Evolutionary conservation across 2,797 vertebrate species (phyloP), one percentile per base, ranked within the genome.

Genomic region (Molossus molossus): DNA sequence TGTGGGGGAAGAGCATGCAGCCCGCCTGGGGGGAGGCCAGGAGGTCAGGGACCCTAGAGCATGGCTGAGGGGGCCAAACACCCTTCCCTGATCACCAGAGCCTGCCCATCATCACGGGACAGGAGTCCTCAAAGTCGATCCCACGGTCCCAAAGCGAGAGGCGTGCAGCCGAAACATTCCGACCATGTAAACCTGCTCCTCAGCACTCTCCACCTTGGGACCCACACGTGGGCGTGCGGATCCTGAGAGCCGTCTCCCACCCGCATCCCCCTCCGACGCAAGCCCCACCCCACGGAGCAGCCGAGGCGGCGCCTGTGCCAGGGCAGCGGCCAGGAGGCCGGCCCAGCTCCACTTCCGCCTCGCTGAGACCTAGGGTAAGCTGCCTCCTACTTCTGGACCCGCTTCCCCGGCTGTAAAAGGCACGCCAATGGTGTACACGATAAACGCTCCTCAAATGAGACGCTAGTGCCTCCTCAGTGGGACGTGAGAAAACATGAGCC

Each of bases 281-380:
- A 0, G 15, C 25, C 70, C 45, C 3, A 10, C 62, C 83, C 37
- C 8, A 3, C 0, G 4, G n/a, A 33, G 48, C 62, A 45, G 40
- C 55, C 29, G 1, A 27, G 57, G 29, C 20, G 15, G 7, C 8
- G n/a, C 6, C 5, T 27, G 5, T 13, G 9, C 57, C 37, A 8
- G 9, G 58, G 21, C 1, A 10, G 9, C 10, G 11, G 64, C 50
- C 73, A 14, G 20, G 15, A 25, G 53, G 40, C 33, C 20, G 1
- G 55, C 97, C 99, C 99, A 1, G 98, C 99, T 55, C 99, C 98
- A 0, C 99, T 98, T 98, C 98, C 99, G 33, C 99, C 99, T 4
- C 99, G 98, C 1, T 99, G 98, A 90, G 98, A 99, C 98, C 99
- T 98, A 27, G 99, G 98, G 0, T 99, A 99, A 0, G 99, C 99